phyloP scores from a whole-genome alignment of 2,888 invertebrate genomes.

The Didymodactylos carnosus region DNA sequence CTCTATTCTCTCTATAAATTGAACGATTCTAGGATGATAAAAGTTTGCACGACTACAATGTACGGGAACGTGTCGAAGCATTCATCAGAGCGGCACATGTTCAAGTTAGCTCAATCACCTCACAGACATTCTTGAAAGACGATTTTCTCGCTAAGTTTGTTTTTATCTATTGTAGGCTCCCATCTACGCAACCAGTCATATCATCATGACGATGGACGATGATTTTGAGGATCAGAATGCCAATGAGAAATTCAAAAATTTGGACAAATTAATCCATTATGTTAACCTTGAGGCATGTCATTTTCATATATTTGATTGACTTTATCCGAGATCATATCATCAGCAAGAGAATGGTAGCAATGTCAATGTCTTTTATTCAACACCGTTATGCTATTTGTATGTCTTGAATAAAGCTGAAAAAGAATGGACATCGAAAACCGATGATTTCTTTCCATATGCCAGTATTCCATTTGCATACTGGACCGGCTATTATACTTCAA shows the following conservation, averaged over 20 bases:
- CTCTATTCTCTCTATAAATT: neutral
- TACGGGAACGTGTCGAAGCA: slow-evolving; percentile 45
- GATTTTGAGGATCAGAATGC: slow-evolving; percentile 73
- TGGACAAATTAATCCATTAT: slow-evolving; percentile 67
- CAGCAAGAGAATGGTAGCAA: slow-evolving; percentile 22
- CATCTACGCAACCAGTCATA: slow-evolving; percentile 44
- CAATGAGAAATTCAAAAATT: slow-evolving; percentile 54
- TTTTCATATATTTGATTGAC: neutral
- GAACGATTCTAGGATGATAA: slow-evolving; percentile 44
- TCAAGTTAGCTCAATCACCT: slow-evolving; percentile 32
- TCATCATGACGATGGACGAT: slow-evolving; percentile 65
- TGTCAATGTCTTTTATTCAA: slow-evolving; percentile 49
- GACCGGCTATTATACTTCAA: slow-evolving; percentile 53
- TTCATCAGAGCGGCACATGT: slow-evolving; percentile 22
- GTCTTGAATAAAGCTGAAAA: slow-evolving; percentile 42
- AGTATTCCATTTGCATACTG: slow-evolving; percentile 65
- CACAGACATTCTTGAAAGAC: neutral
- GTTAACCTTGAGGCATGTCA: slow-evolving; percentile 29
- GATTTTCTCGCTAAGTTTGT: neutral
- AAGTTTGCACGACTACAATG: slow-evolving; percentile 60
- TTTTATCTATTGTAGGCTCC: slow-evolving; percentile 23
- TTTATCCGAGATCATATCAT: slow-evolving; percentile 5
- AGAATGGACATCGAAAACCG: slow-evolving; percentile 50
- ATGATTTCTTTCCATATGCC: slow-evolving; percentile 47
- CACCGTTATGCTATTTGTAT: slow-evolving; percentile 39